phyloP scores from a whole-genome alignment of 2,797 vertebrate genomes.

The Anguilla obscura region DNA sequence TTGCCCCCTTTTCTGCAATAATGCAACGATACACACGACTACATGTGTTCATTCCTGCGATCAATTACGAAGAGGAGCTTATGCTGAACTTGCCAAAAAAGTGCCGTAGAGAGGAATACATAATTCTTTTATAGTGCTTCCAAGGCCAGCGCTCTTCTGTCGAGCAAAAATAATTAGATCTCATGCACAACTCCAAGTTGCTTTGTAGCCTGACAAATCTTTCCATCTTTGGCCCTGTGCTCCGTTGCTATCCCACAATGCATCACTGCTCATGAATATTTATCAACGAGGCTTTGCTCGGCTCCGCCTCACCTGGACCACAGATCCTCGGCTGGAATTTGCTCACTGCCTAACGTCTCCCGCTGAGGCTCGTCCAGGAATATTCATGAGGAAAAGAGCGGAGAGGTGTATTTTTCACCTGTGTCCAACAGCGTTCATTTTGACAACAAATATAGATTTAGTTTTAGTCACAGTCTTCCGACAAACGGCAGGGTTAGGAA shows the following conservation, averaged over 20 bases:
- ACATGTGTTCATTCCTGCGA: not conserved
- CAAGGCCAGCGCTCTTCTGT: not conserved
- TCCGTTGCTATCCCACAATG: not conserved
- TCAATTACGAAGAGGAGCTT: not conserved
- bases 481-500: no score
- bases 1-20: not conserved
- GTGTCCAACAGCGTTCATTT: no score
- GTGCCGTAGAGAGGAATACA: not conserved
- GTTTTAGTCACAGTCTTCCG: no score
- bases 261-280: not conserved
- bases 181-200: not conserved
- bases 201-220: not conserved
- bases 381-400: not conserved
- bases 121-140: not conserved
- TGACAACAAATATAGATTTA: no score
- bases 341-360: not conserved
- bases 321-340: not conserved
- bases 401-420: not conserved
- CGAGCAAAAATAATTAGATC: not conserved
- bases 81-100: slow-evolving; percentile 1
- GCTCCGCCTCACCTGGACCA: not conserved
- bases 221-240: not conserved
- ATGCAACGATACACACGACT: not conserved
- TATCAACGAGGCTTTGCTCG: not conserved
- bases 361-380: not conserved